phyloP scores from a whole-genome alignment of 2,888 invertebrate genomes.

The Trissonchulus latispiculum region DNA sequence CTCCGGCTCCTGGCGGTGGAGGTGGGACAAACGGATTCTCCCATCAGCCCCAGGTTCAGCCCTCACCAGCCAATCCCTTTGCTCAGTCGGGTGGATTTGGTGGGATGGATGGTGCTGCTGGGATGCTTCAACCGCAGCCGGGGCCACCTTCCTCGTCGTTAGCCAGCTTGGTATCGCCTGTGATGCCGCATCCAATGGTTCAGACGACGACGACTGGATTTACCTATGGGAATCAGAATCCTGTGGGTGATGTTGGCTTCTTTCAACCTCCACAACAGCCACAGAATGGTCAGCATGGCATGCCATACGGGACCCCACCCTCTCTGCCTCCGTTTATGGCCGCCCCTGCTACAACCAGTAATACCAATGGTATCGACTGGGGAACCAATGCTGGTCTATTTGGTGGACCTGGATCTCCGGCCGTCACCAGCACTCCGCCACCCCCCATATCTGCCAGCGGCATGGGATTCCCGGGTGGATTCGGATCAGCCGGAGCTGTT shows the following conservation, averaged over 20 bases:
- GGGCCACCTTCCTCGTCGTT: too few relatives aligned
- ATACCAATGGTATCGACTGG: background rate
- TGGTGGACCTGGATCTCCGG: too few relatives aligned
- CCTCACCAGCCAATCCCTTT: background rate
- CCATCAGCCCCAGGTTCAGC: background rate
- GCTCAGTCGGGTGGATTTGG: background rate
- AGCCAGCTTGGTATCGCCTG: too few relatives aligned
- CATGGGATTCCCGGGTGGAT: background rate
- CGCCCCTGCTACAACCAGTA: background rate
- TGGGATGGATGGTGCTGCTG: background rate
- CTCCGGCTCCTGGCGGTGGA: too few relatives aligned
- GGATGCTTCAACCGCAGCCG: background rate
- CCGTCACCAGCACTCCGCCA: background rate
- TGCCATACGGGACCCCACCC: too few relatives aligned
- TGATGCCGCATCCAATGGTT: background rate
- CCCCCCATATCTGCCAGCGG: background rate
- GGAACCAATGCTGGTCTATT: too few relatives aligned
- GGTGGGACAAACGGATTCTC: background rate
- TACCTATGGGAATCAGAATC: background rate
- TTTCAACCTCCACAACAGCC: too few relatives aligned
- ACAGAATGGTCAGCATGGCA: too few relatives aligned
- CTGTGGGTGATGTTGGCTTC: background rate
- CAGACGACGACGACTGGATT: background rate
- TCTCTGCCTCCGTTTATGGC: background rate
- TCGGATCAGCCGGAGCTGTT: background rate